Evolutionary conservation across 2,113 vertebrate species (phyloP).

Genomic region (Hippocampus zosterae): DNA sequence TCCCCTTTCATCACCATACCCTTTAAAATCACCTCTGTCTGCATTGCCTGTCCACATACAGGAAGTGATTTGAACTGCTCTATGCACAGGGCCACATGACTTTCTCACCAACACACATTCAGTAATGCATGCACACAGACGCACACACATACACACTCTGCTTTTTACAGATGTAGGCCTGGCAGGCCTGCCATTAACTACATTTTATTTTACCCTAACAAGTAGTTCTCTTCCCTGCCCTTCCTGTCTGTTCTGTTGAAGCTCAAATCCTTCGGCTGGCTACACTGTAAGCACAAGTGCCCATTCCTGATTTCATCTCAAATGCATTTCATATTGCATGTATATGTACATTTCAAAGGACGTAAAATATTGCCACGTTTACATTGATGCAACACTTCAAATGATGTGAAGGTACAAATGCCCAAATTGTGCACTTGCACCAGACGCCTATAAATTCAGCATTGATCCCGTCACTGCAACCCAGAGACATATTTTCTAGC

Average conservation of each 20-base stretch:
- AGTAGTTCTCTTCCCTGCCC: conserved; percentile 28
- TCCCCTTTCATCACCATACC: background rate
- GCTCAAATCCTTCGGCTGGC: conserved; percentile 1
- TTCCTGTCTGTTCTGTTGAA: conserved; percentile 26
- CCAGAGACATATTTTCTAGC: background rate
- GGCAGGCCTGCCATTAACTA: conserved; percentile 33
- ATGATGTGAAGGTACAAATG: background rate
- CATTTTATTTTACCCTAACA: conserved; percentile 37
- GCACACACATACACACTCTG: background rate
- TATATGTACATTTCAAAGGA: background rate
- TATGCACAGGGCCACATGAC: conserved; percentile 41
- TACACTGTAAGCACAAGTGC: background rate
- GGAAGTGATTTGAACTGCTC: conserved; percentile 34
- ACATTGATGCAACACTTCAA: background rate
- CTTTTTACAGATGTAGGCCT: conserved; percentile 20
- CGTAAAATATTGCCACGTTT: background rate
- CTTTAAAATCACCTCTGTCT: conserved; percentile 34
- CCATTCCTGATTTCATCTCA: background rate
- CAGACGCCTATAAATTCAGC: background rate
- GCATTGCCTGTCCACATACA: conserved; percentile 16
- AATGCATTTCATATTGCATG: background rate
- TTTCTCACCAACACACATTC: conserved; percentile 33
- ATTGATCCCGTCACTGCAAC: conserved; percentile 1
- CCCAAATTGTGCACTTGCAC: background rate
- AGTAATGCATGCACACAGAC: conserved; percentile 12